phyloP scores from a whole-genome alignment of 2,888 invertebrate species.

The Melikaiella ostensackeni region DNA sequence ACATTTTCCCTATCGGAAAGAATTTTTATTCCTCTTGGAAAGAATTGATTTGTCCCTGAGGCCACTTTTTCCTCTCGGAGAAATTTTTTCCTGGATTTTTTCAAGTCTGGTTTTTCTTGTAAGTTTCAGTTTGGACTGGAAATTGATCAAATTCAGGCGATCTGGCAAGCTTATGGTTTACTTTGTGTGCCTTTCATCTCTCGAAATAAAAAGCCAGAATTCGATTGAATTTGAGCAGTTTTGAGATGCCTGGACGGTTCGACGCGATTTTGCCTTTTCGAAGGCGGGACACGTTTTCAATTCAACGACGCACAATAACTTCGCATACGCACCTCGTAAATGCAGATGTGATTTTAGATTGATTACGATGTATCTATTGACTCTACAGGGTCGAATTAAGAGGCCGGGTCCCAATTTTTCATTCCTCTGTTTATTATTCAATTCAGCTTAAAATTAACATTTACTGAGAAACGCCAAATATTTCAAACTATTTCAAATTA shows the following conservation, averaged over 20 bases:
- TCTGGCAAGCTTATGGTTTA: conserved; percentile 38
- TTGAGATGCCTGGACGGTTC: conserved; percentile 55
- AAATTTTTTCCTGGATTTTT: neutral
- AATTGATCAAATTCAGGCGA: conserved; percentile 28
- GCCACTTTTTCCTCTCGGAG: conserved; percentile 6
- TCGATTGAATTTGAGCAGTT: conserved; percentile 45
- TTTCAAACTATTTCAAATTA: neutral
- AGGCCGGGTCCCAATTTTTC: conserved; percentile 21
- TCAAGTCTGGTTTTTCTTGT: conserved; percentile 21
- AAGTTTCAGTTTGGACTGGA: conserved; percentile 45
- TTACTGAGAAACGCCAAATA: no score
- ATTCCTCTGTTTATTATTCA: conserved; percentile 4
- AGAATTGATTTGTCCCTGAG: neutral
- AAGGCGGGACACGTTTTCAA: conserved; percentile 58
- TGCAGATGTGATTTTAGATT: conserved; percentile 72
- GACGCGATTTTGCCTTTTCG: conserved; percentile 42
- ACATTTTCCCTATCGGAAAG: conserved; percentile 17
- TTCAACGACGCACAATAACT: conserved; percentile 76
- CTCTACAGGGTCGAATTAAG: conserved; percentile 10
- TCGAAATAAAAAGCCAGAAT: conserved; percentile 44
- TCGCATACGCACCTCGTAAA: conserved; percentile 75
- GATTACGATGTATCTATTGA: conserved; percentile 60
- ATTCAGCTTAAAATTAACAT: neutral
- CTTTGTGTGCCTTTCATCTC: conserved; percentile 70
- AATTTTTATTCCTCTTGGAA: conserved; percentile 34